Conservation (phyloP, 2,888 invertebrate genomes). For the Perizoma flavofasciatum region DNA sequence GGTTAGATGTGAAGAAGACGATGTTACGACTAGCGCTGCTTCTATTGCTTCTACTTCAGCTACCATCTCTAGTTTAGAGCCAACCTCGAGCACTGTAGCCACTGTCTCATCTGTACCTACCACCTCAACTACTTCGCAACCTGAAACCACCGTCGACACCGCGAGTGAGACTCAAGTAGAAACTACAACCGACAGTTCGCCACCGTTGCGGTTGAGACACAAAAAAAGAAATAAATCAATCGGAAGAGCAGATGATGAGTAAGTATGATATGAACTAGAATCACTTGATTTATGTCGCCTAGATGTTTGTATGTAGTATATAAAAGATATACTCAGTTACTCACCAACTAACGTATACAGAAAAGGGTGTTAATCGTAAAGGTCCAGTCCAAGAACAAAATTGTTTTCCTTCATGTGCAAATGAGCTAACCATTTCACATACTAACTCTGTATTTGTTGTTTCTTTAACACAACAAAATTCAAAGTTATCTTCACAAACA, state of each 20-base stretch:
- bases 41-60: conserved; percentile 6
- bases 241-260: conserved; percentile 4
- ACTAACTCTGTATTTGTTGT: too few species aligned
- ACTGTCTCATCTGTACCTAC: not conserved
- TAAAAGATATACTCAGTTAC: too few species aligned
- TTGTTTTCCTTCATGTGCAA: too few species aligned
- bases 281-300: too few species aligned
- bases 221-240: conserved; percentile 13
- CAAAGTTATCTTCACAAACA: not conserved
- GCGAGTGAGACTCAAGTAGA: not conserved
- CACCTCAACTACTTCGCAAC: too few species aligned
- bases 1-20: conserved; percentile 8
- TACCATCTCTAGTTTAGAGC: not conserved
- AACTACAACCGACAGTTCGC: not conserved
- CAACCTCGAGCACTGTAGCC: not conserved
- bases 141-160: too few species aligned
- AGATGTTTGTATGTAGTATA: too few species aligned
- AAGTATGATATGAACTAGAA: not conserved
- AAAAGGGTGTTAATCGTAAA: too few species aligned
- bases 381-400: too few species aligned
- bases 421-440: too few species aligned
- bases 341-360: too few species aligned
- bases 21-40: conserved; percentile 1
- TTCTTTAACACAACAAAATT: not conserved
- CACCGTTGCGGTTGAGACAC: conserved; percentile 2